Evolutionary conservation across 2,888 invertebrate species (phyloP), one percentile per base, ranked within the genome.

Genomic region (Drosophila nr. perissopoda): DNA sequence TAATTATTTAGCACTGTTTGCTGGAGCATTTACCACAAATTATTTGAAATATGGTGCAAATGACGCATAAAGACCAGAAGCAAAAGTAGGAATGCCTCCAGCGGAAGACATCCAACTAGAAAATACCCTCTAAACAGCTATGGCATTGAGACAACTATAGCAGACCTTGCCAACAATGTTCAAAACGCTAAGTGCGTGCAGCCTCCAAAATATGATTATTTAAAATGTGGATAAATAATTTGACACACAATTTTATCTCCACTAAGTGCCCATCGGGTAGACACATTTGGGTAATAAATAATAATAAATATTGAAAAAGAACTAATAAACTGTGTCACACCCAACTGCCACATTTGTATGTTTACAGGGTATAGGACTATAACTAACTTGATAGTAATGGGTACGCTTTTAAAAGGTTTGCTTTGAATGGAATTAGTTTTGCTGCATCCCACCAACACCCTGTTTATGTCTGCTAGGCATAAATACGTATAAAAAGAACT

Each of bases 11-110:
- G 36, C 59, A 48, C 65, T 83, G 86, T 83, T 83, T 88, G 88
- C 54, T 49, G 54, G 56, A 88, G 76, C 73, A 68, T 73, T 83
- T 88, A 83, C 88, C 83, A 70, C 86, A 88, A 71, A 82, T 88
- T 79, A 71, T 69, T 68, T 70, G 49, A 83, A 83, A 88, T 83
- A 79, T 88, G 86, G 85, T 81, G 70, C 57, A 78, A 84, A 59
- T 85, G 76, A 82, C 88, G 83, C 86, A 73, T 82, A 67, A 76
- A 85, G 53, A 60, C 72, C 76, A 76, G 76, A 68, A 73, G 57
- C 67, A 70, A 54, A 68, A 59, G n/a, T n/a, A 31, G 13, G 53
- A 60, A 58, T 56, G 27, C 42, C 25, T 13, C 2, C 5, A 38
- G 8, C 10, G 1, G 18, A 10, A 13, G 10, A 34, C 0, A 8